Evolutionary conservation across 2,888 invertebrate genomes (phyloP).

Genomic region (Dascillus cervinus): DNA sequence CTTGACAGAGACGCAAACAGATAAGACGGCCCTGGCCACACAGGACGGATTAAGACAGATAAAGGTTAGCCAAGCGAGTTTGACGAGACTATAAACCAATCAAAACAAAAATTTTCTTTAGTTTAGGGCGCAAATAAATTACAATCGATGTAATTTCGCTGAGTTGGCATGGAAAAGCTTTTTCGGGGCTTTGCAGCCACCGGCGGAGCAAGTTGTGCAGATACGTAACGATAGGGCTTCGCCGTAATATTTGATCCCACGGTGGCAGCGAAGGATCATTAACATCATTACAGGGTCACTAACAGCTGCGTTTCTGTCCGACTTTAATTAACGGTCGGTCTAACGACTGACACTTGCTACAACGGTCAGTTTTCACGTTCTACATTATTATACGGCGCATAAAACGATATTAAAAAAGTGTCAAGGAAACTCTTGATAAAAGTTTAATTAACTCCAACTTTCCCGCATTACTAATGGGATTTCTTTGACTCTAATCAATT

Average conservation of each 20-base stretch:
- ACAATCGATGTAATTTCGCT: too few relatives aligned
- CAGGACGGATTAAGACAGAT: constrained; percentile 39
- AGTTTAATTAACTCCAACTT: too few relatives aligned
- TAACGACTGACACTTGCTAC: neutral
- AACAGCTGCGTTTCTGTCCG: constrained; percentile 5
- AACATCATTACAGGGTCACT: constrained; percentile 16
- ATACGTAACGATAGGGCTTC: neutral
- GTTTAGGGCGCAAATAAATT: too few relatives aligned
- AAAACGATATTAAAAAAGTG: too few relatives aligned
- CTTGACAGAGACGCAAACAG: constrained; percentile 30
- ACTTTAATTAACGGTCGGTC: constrained; percentile 11
- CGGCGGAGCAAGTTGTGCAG: neutral
- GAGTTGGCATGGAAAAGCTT: too few relatives aligned
- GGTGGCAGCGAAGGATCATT: constrained; percentile 19
- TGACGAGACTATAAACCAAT: too few relatives aligned
- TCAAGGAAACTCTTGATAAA: too few relatives aligned
- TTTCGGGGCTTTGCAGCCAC: neutral
- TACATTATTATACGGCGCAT: too few relatives aligned
- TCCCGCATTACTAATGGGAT: too few relatives aligned
- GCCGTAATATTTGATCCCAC: constrained; percentile 15
- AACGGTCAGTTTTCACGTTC: neutral
- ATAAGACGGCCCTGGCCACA: constrained; percentile 32
- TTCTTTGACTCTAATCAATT: too few relatives aligned
- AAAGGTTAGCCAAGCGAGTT: constrained; percentile 34
- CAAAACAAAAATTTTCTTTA: too few relatives aligned